Conservation (phyloP, 2,797 vertebrate genomes). For the Triplophysa yarkandensis region DNA sequence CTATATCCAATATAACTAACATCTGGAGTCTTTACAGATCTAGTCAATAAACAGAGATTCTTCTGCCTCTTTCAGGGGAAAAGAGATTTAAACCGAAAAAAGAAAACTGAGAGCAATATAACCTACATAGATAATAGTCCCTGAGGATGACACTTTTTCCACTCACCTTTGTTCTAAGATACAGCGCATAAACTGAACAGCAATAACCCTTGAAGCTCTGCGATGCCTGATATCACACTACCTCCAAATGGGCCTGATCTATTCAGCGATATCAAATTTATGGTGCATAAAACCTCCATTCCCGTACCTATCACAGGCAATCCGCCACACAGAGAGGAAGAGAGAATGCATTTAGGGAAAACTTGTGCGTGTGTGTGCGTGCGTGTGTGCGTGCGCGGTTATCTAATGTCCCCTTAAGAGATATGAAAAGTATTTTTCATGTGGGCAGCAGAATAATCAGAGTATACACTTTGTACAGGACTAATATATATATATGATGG, state of each 20-base stretch:
- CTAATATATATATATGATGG: too few relatives aligned
- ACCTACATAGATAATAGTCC: not conserved
- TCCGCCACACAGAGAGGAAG: conserved; percentile 41
- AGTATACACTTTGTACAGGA: too few relatives aligned
- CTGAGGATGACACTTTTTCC: conserved; percentile 7
- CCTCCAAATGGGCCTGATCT: conserved; percentile 20
- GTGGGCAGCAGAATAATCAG: too few relatives aligned
- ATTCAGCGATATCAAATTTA: conserved; percentile 39
- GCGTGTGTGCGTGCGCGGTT: not conserved
- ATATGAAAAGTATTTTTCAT: too few relatives aligned
- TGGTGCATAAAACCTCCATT: conserved; percentile 28
- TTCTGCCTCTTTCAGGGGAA: not conserved
- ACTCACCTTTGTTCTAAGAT: conserved; percentile 6
- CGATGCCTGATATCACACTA: conserved; percentile 13
- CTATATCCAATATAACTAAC: conserved; percentile 10
- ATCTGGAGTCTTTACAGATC: conserved; percentile 11
- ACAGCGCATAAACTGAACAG: conserved; percentile 20
- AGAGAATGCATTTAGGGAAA: not conserved
- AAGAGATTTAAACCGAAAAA: not conserved
- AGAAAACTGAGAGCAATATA: not conserved
- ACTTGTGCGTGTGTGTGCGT: not conserved
- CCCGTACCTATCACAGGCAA: not conserved
- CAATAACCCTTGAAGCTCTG: conserved; percentile 26
- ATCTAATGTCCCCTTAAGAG: too few relatives aligned
- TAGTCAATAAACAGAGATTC: conserved; percentile 6